These are phyloP conservation scores for Xestia rhomboidea DNA, from an alignment of 2,888 invertebrate species.

Conservation along the genomic window DNA sequence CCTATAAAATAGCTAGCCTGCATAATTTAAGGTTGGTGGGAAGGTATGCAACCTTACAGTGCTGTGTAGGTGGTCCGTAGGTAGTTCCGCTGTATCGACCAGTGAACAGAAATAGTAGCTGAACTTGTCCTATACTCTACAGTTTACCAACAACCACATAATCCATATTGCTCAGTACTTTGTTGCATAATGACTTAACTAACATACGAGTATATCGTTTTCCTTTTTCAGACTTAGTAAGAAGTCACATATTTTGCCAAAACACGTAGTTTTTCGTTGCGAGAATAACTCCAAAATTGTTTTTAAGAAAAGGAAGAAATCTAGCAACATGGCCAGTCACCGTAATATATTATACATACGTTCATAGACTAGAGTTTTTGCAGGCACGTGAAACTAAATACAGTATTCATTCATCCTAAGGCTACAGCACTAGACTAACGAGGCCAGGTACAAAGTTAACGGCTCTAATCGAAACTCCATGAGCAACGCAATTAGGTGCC, in stretches of 20 bases:
- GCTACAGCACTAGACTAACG: constrained; percentile 6
- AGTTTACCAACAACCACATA: not conserved
- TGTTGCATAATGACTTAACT: constrained; percentile 5
- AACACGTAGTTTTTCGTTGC: not conserved
- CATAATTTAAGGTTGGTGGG: not conserved
- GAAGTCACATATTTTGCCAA: constrained; percentile 3
- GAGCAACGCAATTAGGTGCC: constrained; percentile 35
- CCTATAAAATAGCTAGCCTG: not conserved
- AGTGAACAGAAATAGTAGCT: not conserved
- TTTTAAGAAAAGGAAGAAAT: not conserved
- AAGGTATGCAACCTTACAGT: not conserved
- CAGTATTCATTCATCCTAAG: constrained; percentile 32
- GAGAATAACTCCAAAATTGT: not conserved
- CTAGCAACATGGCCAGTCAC: not conserved
- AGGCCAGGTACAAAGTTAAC: constrained; percentile 33
- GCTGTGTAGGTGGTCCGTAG: not conserved
- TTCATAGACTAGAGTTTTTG: not conserved
- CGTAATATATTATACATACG: not conserved
- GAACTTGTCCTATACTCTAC: not conserved
- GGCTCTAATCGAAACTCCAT: constrained; percentile 31
- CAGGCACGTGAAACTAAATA: constrained; percentile 7
- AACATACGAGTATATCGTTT: not conserved
- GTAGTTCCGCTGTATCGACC: constrained; percentile 1
- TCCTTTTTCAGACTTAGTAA: not conserved
- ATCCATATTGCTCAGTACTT: not conserved